phyloP scores from a whole-genome alignment of 2,888 invertebrate genomes.

The Seira sanloemensis region DNA sequence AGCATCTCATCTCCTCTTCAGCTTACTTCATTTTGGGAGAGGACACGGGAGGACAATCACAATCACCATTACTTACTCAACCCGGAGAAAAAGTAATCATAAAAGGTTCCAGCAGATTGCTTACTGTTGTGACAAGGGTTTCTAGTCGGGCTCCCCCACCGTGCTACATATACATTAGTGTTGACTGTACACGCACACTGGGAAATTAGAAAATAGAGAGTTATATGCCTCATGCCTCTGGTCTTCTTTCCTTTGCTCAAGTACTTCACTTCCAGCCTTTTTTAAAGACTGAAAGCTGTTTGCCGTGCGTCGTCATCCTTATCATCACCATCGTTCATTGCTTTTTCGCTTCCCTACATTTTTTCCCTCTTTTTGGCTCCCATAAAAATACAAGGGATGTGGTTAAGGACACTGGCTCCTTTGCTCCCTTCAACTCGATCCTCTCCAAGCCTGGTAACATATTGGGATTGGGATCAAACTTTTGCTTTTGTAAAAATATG shows the following conservation, averaged over 20 bases:
- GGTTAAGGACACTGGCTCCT: conserved; percentile 50
- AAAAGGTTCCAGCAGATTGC: conserved; percentile 45
- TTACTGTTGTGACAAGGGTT: conserved; percentile 58
- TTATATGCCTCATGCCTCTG: conserved; percentile 13
- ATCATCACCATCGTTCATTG: background rate
- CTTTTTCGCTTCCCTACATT: background rate
- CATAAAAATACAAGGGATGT: conserved; percentile 44
- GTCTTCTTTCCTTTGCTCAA: conserved; percentile 10
- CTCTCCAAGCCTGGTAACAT: conserved; percentile 27
- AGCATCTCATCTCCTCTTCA: background rate
- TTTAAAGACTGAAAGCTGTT: background rate
- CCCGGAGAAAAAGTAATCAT: background rate
- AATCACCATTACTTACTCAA: conserved; percentile 20
- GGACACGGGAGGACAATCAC: background rate
- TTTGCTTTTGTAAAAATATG: background rate
- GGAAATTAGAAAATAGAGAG: conserved; percentile 18
- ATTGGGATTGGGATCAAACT: conserved; percentile 38
- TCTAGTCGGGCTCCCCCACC: conserved; percentile 47
- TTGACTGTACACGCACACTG: conserved; percentile 27
- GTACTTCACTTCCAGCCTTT: conserved; percentile 31
- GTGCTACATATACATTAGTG: conserved; percentile 56
- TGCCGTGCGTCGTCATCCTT: background rate
- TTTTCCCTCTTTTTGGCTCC: background rate
- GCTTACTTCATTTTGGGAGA: background rate
- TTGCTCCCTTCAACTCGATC: conserved; percentile 32